A percentile compares a stretch with the other conserved stretches of the same genome.
Conservation (phyloP, 2,888 invertebrate species). For the Gastrophysa polygoni region DNA sequence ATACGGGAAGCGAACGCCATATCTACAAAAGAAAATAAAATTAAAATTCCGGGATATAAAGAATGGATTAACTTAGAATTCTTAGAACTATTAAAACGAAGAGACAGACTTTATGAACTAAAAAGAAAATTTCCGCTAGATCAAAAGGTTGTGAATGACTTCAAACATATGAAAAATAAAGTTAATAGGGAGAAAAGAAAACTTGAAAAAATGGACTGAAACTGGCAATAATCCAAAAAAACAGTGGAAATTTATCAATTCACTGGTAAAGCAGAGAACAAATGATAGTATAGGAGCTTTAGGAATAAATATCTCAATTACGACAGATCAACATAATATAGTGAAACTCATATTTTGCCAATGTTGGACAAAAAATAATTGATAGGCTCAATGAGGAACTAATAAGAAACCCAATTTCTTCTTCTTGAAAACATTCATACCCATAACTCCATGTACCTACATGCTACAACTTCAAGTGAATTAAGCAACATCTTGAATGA, state of each 20-base stretch:
- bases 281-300: too few species aligned
- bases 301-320: neutral
- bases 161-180: too few species aligned
- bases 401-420: neutral
- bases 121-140: too few species aligned
- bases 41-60: neutral
- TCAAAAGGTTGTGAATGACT: too few species aligned
- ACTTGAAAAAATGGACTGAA: neutral
- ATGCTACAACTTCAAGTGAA: too few species aligned
- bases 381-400: neutral
- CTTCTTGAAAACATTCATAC: slow-evolving; percentile 1
- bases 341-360: slow-evolving; percentile 1
- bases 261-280: too few species aligned
- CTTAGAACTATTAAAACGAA: too few species aligned
- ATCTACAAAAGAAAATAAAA: neutral
- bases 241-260: too few species aligned
- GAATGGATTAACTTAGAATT: neutral
- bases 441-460: neutral
- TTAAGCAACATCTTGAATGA: too few species aligned
- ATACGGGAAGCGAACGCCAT: neutral
- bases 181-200: too few species aligned
- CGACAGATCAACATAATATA: neutral
- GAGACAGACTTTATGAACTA: too few species aligned
- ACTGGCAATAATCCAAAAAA: neutral
- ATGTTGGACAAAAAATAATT: neutral